Evolutionary conservation across 2,888 invertebrate species (phyloP).

Genomic region (Brachypterus glaber): DNA sequence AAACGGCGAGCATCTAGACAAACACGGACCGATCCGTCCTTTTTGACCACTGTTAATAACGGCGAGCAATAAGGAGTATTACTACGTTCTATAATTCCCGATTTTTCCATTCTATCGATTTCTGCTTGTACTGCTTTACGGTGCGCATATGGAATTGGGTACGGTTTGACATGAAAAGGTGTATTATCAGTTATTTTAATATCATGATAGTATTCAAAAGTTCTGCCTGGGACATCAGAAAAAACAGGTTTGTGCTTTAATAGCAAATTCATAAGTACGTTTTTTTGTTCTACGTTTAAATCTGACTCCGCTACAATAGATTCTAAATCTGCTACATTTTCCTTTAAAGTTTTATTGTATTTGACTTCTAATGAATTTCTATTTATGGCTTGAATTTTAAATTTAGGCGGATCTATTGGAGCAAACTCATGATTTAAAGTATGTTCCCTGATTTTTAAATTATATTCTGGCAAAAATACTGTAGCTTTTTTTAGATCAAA

Average conservation of each 20-base stretch:
- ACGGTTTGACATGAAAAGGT: slow-evolving; percentile 7
- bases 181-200: slow-evolving; percentile 5
- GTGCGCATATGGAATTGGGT: slow-evolving; percentile 1
- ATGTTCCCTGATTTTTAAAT: too few species aligned
- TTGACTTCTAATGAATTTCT: too few species aligned
- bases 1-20: too few species aligned
- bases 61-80: slow-evolving; percentile 7
- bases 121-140: slow-evolving; percentile 1
- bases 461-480: too few species aligned
- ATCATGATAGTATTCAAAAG: slow-evolving; percentile 7
- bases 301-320: not conserved
- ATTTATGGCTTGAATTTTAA: too few species aligned
- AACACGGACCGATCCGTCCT: slow-evolving; percentile 3
- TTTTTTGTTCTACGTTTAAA: too few species aligned
- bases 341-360: too few species aligned
- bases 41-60: slow-evolving; percentile 8
- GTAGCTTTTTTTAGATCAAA: slow-evolving; percentile 7
- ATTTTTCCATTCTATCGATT: slow-evolving; percentile 8
- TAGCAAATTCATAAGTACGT: not conserved
- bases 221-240: slow-evolving; percentile 13
- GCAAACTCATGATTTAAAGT: too few species aligned
- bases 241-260: slow-evolving; percentile 5
- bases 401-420: too few species aligned
- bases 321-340: too few species aligned
- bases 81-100: slow-evolving; percentile 6